Conservation (phyloP, 2,113 vertebrate species). For the Butorides virescens region DNA sequence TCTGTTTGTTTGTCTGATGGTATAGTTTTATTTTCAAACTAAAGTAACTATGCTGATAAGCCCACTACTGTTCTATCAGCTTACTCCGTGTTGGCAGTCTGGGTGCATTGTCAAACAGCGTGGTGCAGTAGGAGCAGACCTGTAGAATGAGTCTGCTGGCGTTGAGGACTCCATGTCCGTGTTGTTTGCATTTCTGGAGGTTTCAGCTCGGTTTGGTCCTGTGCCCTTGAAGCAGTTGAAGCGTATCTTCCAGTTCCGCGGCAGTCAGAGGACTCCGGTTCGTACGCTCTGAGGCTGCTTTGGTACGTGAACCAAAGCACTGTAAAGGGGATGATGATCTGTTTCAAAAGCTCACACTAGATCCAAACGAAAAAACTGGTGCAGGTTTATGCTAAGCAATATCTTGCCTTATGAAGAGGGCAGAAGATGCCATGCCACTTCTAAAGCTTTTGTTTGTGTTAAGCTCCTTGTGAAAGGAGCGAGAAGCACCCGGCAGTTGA, state of each 20-base stretch:
- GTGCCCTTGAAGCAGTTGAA: fast-evolving
- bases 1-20: too few relatives aligned
- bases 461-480: background rate
- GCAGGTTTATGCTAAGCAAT: background rate
- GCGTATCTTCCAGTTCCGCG: background rate
- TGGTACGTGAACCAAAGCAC: fast-evolving
- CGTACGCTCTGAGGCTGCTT: background rate
- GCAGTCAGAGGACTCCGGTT: background rate
- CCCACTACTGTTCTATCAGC: fast-evolving
- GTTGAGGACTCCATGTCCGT: background rate
- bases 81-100: background rate
- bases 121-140: background rate
- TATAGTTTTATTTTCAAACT: background rate
- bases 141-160: background rate
- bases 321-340: background rate
- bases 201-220: background rate
- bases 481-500: background rate
- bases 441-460: background rate
- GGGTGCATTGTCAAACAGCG: background rate
- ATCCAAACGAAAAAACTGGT: background rate
- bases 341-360: background rate
- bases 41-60: background rate
- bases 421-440: background rate
- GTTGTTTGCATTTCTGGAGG: background rate
- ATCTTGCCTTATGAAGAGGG: background rate